A percentile compares a stretch with the other conserved stretches of the same genome.
Conservation (phyloP, 2,888 invertebrate genomes). For the Lamproptera curius region DNA sequence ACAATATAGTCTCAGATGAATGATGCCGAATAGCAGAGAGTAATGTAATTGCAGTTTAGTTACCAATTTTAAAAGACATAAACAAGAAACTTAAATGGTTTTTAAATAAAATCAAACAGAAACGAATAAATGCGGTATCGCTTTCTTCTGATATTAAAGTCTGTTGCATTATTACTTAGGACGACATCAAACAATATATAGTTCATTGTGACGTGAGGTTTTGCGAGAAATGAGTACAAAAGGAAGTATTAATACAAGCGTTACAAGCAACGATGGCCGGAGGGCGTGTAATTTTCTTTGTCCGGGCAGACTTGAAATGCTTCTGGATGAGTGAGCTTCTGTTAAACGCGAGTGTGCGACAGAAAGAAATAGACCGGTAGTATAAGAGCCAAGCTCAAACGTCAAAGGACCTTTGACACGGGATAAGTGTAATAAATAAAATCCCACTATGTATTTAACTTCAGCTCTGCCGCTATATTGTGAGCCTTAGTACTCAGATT, state of each 20-base stretch:
- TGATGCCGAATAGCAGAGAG: no score
- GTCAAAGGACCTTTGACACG: constrained; percentile 1
- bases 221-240: constrained; percentile 21
- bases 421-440: not conserved
- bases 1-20: no score
- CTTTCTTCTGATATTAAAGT: no score
- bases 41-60: no score
- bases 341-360: constrained; percentile 1
- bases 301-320: constrained; percentile 30
- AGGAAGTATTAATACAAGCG: constrained; percentile 33
- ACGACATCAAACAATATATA: constrained; percentile 10
- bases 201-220: constrained; percentile 12
- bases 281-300: constrained; percentile 39
- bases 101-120: no score
- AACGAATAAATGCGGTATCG: no score
- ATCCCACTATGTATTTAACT: not conserved
- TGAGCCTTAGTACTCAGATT: no score
- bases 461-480: no score
- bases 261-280: constrained; percentile 22
- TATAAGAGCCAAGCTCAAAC: constrained; percentile 14
- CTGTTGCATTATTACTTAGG: no score
- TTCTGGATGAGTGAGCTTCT: constrained; percentile 20
- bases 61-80: no score
- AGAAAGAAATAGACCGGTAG: constrained; percentile 14
- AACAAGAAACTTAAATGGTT: no score